Base-by-base conservation (phyloP, 2,888 invertebrate genomes). In the Scaptomyza tumidula region DNA sequence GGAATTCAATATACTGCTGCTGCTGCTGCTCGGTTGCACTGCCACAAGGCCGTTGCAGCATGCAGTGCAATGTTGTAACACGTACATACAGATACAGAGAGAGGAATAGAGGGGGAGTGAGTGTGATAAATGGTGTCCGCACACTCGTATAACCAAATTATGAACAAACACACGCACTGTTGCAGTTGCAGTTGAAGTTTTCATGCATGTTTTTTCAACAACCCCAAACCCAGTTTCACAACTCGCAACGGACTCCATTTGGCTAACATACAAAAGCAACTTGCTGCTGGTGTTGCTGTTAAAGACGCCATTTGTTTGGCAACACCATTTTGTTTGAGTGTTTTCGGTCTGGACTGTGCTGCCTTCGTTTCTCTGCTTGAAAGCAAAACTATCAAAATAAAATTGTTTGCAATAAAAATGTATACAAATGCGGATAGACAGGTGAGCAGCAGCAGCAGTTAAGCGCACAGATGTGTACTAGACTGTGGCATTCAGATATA, bases 281-380 rank as follows among this genome's bases (percentile, higher is more conserved):
- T 50, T 24, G 35, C 19, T n/a, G 46, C 4, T 46, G 52, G 46
- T 43, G 43, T 52, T 33, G 19, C 52, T 71, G 82, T 78, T 81
- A 82, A 71, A 76, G 86, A 82, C 82, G 71, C 86, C 83, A 87
- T 83, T 88, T 83, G 88, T 87, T 87, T 81, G 74, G 88, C 71
- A 82, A 85, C 83, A 83, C 80, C 86, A 83, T 83, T 87, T 87
- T 82, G 88, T 85, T 85, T 85, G 76, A 78, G 75, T 70, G 83
- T 67, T 80, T 78, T 39, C 3, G 39, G 39, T 2, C 14, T 53
- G 80, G 71, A 64, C 63, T 66, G 64, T 56, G 68, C 63, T 66
- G 64, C 58, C 19, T 53, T 31, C 64, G 54, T 39, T 39, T 14
- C 9, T 9, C 9, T 14, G 10, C 48, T 49, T 48, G 69, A 67